Evolutionary conservation across 2,888 invertebrate genomes (phyloP), one percentile per base, ranked within the genome.

Genomic region (Drosophila cognata): DNA sequence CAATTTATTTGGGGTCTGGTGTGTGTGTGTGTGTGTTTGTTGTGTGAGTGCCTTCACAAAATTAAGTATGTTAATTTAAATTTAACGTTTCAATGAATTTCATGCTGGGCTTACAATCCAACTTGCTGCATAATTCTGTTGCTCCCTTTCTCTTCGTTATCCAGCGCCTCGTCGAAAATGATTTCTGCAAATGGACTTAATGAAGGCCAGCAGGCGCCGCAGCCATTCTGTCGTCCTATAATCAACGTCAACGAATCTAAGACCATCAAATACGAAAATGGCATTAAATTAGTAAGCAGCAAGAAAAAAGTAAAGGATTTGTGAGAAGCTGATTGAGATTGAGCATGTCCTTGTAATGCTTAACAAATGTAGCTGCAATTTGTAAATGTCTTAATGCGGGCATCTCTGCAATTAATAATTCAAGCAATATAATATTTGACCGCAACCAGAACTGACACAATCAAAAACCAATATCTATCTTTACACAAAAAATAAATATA

Each of bases 51-150:
- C 70, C 41, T 63, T 69, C 65, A 71, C 64, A 64, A 79, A 90
- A 89, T 87, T 89, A 84, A 87, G 84, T 84, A 90, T 90, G 90
- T 82, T 87, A 90, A 87, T 90, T 87, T 89, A 80, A 90, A 89
- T 82, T 87, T 76, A 71, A 84, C 90, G 78, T 84, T 82, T 72
- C 75, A 86, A 87, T 86, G 87, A 83, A 74, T 87, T 89, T 84
- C 74, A 77, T 71, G 81, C 70, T 69, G 52, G 70, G 28, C 51
- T 58, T 18, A 31, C 61, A 68, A 62, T 48, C 51, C 38, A 51
- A 48, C 53, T 69, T 76, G 66, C 67, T 76, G 66, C 67, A 66
- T 63, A 61, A 51, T 60, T 33, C 52, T 48, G 60, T 31, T 36
- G 4, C 43, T 60, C 25, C 41, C 36, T 21, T 35, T 8, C 38